Percentiles rank a stretch among this genome's conserved stretches.
Conservation (phyloP, 2,113 vertebrate genomes). For the Muntiacus reevesi region DNA sequence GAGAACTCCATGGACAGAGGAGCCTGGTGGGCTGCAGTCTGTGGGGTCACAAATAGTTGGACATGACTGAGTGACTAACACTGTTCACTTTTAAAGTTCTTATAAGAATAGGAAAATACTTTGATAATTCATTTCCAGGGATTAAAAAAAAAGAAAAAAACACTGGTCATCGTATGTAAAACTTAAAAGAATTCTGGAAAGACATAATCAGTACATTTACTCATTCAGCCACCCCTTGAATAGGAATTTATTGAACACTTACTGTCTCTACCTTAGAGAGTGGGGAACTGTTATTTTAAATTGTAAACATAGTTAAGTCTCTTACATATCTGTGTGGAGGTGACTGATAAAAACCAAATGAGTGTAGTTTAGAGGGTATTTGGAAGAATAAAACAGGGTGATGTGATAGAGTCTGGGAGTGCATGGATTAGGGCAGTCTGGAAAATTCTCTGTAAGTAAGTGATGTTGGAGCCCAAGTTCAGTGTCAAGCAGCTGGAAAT, state of each 20-base stretch:
- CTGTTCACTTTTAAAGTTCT: not conserved
- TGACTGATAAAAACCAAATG: not conserved
- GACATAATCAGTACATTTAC: not conserved
- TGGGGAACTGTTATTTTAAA: not conserved
- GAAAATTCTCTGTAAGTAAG: not conserved
- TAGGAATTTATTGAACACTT: not conserved
- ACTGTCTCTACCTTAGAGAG: not conserved
- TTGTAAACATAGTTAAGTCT: not conserved
- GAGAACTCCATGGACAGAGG: not conserved
- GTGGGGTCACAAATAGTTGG: not conserved
- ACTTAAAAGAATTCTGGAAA: not conserved
- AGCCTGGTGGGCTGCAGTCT: not conserved
- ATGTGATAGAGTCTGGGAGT: not conserved
- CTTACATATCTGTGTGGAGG: too few species aligned
- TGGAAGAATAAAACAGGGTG: not conserved
- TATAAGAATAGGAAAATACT: not conserved
- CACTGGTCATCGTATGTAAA: not conserved
- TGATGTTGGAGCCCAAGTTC: not conserved
- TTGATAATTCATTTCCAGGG: not conserved
- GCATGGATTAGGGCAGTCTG: rapidly evolving
- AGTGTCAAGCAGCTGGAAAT: not conserved
- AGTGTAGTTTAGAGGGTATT: not conserved
- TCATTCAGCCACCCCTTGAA: not conserved
- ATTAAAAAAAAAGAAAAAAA: not conserved
- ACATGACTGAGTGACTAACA: not conserved